Percentiles rank a stretch among this genome's conserved stretches.
phyloP scores from a whole-genome alignment of 2,888 invertebrate species.

The Lasioglossum vierecki region DNA sequence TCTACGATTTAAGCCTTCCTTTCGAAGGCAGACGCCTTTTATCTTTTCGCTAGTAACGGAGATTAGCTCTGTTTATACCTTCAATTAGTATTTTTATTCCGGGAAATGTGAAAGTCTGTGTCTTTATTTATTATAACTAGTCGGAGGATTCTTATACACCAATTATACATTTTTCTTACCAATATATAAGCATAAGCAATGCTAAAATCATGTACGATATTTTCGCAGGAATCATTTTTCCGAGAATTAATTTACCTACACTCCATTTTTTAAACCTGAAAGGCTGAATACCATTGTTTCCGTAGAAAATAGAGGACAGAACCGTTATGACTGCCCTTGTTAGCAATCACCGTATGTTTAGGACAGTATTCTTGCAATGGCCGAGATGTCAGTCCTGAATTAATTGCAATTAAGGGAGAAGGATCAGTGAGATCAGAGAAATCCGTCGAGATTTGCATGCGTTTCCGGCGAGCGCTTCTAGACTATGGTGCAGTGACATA shows the following conservation, averaged over 20 bases:
- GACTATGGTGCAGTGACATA: background rate
- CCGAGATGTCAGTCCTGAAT: conserved; percentile 40
- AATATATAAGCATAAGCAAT: too few species aligned
- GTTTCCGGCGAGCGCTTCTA: conserved; percentile 14
- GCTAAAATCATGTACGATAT: too few species aligned
- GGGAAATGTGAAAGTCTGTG: background rate
- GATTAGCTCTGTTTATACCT: background rate
- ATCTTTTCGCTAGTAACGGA: background rate
- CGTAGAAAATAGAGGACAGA: background rate
- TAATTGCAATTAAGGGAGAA: conserved; percentile 67
- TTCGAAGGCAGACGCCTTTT: background rate
- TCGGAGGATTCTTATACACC: too few species aligned
- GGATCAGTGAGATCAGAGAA: conserved; percentile 52
- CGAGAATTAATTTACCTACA: too few species aligned
- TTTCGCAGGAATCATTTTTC: too few species aligned
- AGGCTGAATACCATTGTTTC: background rate
- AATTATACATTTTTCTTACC: too few species aligned
- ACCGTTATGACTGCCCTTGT: background rate
- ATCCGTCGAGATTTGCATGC: conserved; percentile 33
- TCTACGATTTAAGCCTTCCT: conserved; percentile 40
- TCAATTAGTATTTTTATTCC: background rate
- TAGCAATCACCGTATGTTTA: background rate
- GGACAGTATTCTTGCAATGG: conserved; percentile 4
- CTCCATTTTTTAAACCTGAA: background rate
- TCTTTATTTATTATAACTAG: background rate